Evolutionary conservation across 2,888 invertebrate genomes (phyloP), one percentile per base, ranked within the genome.

Genomic region (Lasiommata megera): DNA sequence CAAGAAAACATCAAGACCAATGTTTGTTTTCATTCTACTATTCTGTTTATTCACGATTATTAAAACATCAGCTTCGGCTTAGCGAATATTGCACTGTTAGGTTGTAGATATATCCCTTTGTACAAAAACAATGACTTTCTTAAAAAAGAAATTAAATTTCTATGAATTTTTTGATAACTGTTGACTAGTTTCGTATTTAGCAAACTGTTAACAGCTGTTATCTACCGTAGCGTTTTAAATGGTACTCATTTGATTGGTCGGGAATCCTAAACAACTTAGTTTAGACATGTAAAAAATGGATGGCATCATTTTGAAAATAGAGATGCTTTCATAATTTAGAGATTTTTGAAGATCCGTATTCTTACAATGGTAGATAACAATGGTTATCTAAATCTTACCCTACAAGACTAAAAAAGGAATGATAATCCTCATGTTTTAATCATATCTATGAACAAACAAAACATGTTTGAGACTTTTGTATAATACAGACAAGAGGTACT

Each of bases 81-180:
- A 63, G 60, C 61, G 54, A 63, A 60, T 61, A 43, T 37, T 54
- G 59, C 61, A 65, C 63, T 51, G 51, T 60, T 60, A 56, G 53
- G 38, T 53, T 56, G 58, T 55, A 41, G 31, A 43, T 41, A 47
- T 28, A 46, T 40, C 36, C 17, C 43, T 37, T 54, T 55, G 43
- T 47, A 38, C 38, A 38, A 50, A 50, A 47, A 29, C 23, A 51
- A 43, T 34, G 12, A 38, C 18, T 34, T 46, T 28, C 34, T 40
- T 44, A 18, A 36, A 31, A 44, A 37, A 41, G 28, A 56, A 51
- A 56, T 44, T 8, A 28, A 36, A 56, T 51, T 43, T 51, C 44
- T 56, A 51, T 47, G 31, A 41, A 31, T 31, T 51, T 36, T 51
- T 52, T 41, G 31, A 31, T 41, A 31, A 46, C 28, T 29, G 46